Evolutionary conservation across 2,888 invertebrate genomes (phyloP), one percentile per base, ranked within the genome.

Genomic region (Epinotia demarniana): DNA sequence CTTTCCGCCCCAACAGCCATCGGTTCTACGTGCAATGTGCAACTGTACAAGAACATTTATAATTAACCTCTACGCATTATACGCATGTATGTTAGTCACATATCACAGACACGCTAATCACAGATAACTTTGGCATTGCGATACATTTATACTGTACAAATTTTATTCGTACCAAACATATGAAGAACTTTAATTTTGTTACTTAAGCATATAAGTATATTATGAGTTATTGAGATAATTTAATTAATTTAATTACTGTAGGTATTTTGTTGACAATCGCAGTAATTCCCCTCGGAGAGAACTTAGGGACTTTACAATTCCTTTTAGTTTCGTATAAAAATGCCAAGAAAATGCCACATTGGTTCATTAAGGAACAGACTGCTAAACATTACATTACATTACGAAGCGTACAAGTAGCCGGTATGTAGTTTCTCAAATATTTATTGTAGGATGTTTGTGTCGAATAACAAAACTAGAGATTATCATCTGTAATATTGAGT

Each of bases 281-380:
- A 55, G 61, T 73, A 67, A 73, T 60, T 53, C 72, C 67, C 67
- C 57, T 46, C 16, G 55, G 13, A 63, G 19, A 19, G 46, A 11
- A 23, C 39, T 3, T 46, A 33, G 69, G 74, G 74, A 74, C 63
- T 74, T 74, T 33, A 58, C 74, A 55, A 9, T 57, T 18, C 23
- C 61, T 3, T 55, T 55, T 23, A 61, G n/a, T 55, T 43, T 53
- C 12, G 27, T 33, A 55, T 68, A 67, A 55, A 73, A 62, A 73
- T 3, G 27, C 2, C 19, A 23, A 60, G 16, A 13, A 13, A 0
- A 19, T 60, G 16, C 8, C 16, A 53, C 49, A n/a, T 12, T 1
- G 3, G 3, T 58, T 53, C 39, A 73, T 9, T 53, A 33, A 53
- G 53, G 19, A 61, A 67, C 49, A 53, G 0, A 49, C 58, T 67